Percentiles rank a stretch among this genome's conserved stretches.
Evolutionary conservation across 2,113 vertebrate species (phyloP).

Genomic region (Trichomycterus rosablanca): DNA sequence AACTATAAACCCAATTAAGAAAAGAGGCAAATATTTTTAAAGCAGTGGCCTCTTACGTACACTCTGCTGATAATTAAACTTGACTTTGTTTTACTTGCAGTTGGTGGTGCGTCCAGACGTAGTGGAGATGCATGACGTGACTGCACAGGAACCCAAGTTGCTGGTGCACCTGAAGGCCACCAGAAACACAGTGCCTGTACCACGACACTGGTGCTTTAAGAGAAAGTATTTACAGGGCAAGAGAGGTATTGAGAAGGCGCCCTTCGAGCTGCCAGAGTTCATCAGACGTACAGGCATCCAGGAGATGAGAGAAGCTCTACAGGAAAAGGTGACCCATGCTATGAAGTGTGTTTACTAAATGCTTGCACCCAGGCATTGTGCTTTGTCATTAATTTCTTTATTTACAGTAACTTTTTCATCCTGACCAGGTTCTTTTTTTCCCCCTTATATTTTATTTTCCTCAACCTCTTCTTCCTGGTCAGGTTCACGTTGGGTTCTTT

Average conservation of each 20-base stretch:
- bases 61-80: too few relatives aligned
- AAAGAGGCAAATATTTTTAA: too few relatives aligned
- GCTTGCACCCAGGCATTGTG: too few relatives aligned
- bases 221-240: slow-evolving; percentile 84
- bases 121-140: slow-evolving; percentile 94
- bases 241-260: slow-evolving; percentile 89
- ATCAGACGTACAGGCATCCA: slow-evolving; percentile 90
- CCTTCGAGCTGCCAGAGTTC: slow-evolving; percentile 88
- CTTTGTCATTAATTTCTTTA: too few relatives aligned
- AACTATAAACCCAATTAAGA: too few relatives aligned
- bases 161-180: slow-evolving; percentile 90
- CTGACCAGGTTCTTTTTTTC: too few relatives aligned
- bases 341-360: neutral
- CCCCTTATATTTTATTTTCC: too few relatives aligned
- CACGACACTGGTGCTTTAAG: slow-evolving; percentile 76
- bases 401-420: too few relatives aligned
- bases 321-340: slow-evolving; percentile 77
- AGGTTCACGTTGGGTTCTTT: too few relatives aligned
- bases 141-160: slow-evolving; percentile 87
- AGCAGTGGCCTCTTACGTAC: too few relatives aligned
- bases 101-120: slow-evolving; percentile 86
- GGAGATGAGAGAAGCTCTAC: slow-evolving; percentile 92
- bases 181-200: slow-evolving; percentile 87
- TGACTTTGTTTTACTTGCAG: slow-evolving; percentile 47
- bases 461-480: too few relatives aligned